A percentile compares a stretch with the other conserved stretches of the same genome.
phyloP scores from a whole-genome alignment of 2,888 invertebrate species.

The Syritta pipiens region DNA sequence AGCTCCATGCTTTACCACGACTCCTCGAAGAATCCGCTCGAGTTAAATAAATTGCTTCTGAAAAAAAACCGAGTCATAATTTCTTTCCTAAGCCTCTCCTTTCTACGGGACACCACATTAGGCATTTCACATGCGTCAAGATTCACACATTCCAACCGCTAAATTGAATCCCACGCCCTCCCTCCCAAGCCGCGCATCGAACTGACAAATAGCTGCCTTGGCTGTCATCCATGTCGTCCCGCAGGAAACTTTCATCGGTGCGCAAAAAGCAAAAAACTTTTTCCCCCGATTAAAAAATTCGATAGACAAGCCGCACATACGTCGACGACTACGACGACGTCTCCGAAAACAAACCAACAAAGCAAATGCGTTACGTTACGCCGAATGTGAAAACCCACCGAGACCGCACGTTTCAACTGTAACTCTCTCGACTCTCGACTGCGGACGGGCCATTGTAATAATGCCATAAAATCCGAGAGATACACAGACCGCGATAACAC shows the following conservation, averaged over 20 bases:
- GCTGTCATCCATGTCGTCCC: conserved; percentile 34
- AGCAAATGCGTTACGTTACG: conserved; percentile 52
- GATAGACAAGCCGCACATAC: conserved; percentile 18
- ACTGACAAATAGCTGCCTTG: conserved; percentile 17
- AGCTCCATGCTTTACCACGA: too few species aligned
- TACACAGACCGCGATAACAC: conserved; percentile 49
- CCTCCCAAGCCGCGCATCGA: not conserved
- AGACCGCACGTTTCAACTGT: conserved; percentile 27
- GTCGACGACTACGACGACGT: too few species aligned
- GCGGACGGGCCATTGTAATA: conserved; percentile 40
- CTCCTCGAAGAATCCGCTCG: too few species aligned
- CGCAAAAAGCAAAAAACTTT: conserved; percentile 6
- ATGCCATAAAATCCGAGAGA: conserved; percentile 61
- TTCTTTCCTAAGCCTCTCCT: too few species aligned
- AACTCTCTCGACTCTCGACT: conserved; percentile 14
- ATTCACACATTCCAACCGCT: too few species aligned
- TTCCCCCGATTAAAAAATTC: conserved; percentile 33
- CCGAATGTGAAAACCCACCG: conserved; percentile 32
- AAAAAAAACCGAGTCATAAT: too few species aligned
- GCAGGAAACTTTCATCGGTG: conserved; percentile 50
- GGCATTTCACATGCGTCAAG: too few species aligned
- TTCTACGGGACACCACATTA: too few species aligned
- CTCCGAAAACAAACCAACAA: conserved; percentile 8
- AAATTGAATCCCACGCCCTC: not conserved
- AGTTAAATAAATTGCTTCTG: too few species aligned